Conservation (phyloP, 2,113 vertebrate species). For the Brachyhypopomus occidentalis region DNA sequence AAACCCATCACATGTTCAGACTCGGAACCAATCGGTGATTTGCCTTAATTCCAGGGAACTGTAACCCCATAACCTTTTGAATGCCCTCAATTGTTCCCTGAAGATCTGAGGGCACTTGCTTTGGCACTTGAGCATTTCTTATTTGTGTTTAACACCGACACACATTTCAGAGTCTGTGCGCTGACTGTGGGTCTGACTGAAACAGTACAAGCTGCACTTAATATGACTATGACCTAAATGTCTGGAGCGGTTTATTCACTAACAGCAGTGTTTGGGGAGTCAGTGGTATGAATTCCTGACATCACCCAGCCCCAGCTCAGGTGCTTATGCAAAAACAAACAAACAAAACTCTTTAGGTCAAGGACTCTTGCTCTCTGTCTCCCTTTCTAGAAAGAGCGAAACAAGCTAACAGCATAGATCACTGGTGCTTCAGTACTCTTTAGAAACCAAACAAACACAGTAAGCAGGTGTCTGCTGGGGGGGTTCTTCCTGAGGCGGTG, state of each 20-base stretch:
- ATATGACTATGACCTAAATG: not conserved
- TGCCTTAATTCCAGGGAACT: not conserved
- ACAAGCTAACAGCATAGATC: conserved; percentile 11
- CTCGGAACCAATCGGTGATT: not conserved
- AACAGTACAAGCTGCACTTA: not conserved
- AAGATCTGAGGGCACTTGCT: not conserved
- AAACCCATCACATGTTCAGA: not conserved
- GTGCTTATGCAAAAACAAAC: too few relatives aligned
- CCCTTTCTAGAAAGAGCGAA: not conserved
- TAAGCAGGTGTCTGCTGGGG: not conserved
- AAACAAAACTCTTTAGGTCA: not conserved
- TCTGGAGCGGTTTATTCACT: not conserved
- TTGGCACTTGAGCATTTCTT: not conserved
- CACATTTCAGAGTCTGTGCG: not conserved
- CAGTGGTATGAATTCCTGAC: not conserved
- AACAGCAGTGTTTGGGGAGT: not conserved
- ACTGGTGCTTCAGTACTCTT: not conserved
- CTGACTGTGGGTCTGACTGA: too few relatives aligned
- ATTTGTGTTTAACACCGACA: not conserved
- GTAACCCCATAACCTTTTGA: not conserved
- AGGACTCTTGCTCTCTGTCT: not conserved
- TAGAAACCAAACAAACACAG: not conserved
- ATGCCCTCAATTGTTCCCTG: not conserved
- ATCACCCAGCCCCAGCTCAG: not conserved
- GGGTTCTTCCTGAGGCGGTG: not conserved